A percentile compares a stretch with the other conserved stretches of the same genome.
phyloP scores from a whole-genome alignment of 2,888 invertebrate genomes.

The Tridacna gigas region DNA sequence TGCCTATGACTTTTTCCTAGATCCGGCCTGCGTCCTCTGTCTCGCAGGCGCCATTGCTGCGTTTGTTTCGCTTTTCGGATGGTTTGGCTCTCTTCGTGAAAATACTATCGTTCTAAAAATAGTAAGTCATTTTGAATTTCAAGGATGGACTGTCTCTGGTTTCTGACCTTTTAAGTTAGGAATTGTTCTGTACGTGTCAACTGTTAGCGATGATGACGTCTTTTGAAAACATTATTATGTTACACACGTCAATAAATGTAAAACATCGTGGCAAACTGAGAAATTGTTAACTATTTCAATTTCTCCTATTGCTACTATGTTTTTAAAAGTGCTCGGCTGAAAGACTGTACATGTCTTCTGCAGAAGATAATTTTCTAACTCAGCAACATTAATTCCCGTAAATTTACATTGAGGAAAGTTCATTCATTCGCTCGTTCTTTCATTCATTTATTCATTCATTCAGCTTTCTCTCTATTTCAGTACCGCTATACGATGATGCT shows the following conservation, averaged over 20 bases:
- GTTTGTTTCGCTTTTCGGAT: conserved; percentile 61
- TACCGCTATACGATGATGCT: conserved; percentile 70
- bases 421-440: too few relatives aligned
- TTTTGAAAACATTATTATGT: too few relatives aligned
- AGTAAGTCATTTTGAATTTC: conserved; percentile 47
- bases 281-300: background rate
- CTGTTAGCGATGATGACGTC: too few relatives aligned
- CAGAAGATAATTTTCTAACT: too few relatives aligned
- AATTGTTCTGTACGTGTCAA: too few relatives aligned
- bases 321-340: background rate
- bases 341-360: background rate
- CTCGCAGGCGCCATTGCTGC: conserved; percentile 54
- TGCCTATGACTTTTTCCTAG: conserved; percentile 63
- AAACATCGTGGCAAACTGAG: background rate
- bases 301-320: background rate
- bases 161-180: too few relatives aligned
- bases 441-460: too few relatives aligned
- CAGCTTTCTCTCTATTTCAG: conserved; percentile 63
- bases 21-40: conserved; percentile 59
- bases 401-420: too few relatives aligned
- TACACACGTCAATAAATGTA: background rate
- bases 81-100: conserved; percentile 65
- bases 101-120: conserved; percentile 47
- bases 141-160: background rate
- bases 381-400: too few relatives aligned